Evolutionary conservation across 2,113 vertebrate genomes (phyloP).

Genomic region (Pseudolaguvia tuberculata): DNA sequence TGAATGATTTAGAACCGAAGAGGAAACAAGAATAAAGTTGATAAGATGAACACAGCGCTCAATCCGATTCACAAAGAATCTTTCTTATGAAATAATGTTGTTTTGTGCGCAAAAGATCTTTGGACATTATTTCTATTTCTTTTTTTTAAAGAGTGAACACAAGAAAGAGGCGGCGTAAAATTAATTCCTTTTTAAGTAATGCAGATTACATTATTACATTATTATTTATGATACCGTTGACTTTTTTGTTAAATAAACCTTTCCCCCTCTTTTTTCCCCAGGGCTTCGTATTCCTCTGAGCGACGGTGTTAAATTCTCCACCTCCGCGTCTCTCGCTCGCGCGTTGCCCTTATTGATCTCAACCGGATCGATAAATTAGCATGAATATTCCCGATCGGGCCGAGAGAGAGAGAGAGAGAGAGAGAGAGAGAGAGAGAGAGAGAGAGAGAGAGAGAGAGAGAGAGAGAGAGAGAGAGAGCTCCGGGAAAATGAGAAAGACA

Average conservation of each 20-base stretch:
- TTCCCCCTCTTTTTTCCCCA: too few species aligned
- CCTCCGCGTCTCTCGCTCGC: slow-evolving; percentile 46
- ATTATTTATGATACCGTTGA: not conserved
- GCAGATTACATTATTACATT: too few species aligned
- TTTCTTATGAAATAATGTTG: not conserved
- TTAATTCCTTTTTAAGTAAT: too few species aligned
- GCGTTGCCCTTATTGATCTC: slow-evolving; percentile 63
- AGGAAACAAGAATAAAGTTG: too few species aligned
- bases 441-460: slow-evolving; percentile 22
- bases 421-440: slow-evolving; percentile 44
- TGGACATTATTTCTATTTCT: not conserved
- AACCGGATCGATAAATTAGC: slow-evolving; percentile 65
- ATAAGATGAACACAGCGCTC: not conserved
- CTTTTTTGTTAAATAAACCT: too few species aligned
- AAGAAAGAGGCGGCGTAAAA: too few species aligned
- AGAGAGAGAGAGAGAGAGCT: slow-evolving; percentile 42
- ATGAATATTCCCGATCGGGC: slow-evolving; percentile 64
- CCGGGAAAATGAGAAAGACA: slow-evolving; percentile 55
- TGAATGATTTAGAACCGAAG: too few species aligned
- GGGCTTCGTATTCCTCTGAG: slow-evolving; percentile 16
- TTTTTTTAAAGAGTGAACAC: not conserved
- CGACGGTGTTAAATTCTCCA: slow-evolving; percentile 51
- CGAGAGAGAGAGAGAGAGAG: slow-evolving; percentile 25
- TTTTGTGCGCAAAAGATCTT: not conserved
- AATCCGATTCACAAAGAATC: not conserved